Conservation (phyloP, 2,888 invertebrate genomes). For the Drosophila colorata region DNA sequence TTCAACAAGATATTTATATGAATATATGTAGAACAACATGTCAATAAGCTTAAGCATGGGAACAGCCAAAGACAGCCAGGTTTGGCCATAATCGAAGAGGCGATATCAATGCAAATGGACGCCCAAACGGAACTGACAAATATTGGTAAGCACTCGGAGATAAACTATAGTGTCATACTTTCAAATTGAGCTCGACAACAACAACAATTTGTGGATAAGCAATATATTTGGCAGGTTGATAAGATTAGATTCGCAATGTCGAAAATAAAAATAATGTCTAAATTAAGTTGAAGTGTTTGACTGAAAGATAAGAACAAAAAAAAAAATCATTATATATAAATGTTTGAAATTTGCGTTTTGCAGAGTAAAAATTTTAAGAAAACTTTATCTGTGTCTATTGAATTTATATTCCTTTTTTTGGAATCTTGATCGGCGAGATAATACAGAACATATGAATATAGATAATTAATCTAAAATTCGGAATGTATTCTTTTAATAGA, state of each 20-base stretch:
- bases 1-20: slow-evolving; percentile 17
- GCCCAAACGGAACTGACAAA: slow-evolving; percentile 32
- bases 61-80: slow-evolving; percentile 4
- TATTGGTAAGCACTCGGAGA: slow-evolving; percentile 2
- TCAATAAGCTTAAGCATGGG: slow-evolving; percentile 22
- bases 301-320: background rate
- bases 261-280: background rate
- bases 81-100: background rate
- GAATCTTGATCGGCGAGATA: no score
- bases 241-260: slow-evolving; percentile 27
- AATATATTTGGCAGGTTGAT: slow-evolving; percentile 22
- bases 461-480: no score
- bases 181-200: slow-evolving; percentile 7
- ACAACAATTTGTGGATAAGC: slow-evolving; percentile 20
- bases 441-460: no score
- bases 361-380: no score
- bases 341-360: background rate
- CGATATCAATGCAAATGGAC: slow-evolving; percentile 22
- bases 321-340: no score
- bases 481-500: no score
- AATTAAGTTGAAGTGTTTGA: background rate
- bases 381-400: no score
- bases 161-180: background rate
- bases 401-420: no score
- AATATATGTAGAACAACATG: slow-evolving; percentile 22